phyloP scores from a whole-genome alignment of 2,113 vertebrate genomes.

The Bubalus kerabau region DNA sequence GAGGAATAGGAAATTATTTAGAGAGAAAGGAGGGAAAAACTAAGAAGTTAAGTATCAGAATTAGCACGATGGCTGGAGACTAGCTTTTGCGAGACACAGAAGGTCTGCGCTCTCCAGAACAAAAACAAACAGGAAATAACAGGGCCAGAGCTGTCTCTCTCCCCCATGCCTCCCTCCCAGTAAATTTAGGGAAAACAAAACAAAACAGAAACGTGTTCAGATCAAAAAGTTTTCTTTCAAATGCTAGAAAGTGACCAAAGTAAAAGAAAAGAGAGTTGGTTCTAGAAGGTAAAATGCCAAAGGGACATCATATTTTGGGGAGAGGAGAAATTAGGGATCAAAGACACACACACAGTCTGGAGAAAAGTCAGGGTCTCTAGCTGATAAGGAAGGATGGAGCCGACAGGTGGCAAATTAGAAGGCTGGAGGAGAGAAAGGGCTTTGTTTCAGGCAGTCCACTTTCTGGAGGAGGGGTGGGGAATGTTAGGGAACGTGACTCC shows the following conservation, averaged over 20 bases:
- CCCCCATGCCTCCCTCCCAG: constrained; percentile 11
- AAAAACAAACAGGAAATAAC: constrained; percentile 68
- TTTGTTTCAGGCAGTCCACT: neutral
- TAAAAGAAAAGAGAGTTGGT: neutral
- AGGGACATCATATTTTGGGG: neutral
- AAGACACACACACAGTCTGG: neutral
- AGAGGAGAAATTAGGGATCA: neutral
- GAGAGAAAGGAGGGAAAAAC: constrained; percentile 58
- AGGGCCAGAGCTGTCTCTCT: constrained; percentile 54
- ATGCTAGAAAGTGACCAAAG: constrained; percentile 36
- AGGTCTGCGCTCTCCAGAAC: constrained; percentile 73
- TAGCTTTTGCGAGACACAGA: constrained; percentile 68
- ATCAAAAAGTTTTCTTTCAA: constrained; percentile 61
- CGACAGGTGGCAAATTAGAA: neutral
- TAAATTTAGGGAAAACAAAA: neutral
- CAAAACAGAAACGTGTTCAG: neutral
- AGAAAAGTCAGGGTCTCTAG: neutral
- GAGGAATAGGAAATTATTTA: constrained; percentile 45
- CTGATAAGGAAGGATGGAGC: neutral
- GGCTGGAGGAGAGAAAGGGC: neutral
- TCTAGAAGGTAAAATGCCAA: constrained; percentile 36
- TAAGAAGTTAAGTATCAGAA: constrained; percentile 69
- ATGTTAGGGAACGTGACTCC: neutral
- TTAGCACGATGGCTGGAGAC: constrained; percentile 55
- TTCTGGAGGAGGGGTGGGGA: neutral